These are phyloP conservation scores for Hanleya hanleyi DNA, from an alignment of 2,888 invertebrate species.

Conservation along the genomic window DNA sequence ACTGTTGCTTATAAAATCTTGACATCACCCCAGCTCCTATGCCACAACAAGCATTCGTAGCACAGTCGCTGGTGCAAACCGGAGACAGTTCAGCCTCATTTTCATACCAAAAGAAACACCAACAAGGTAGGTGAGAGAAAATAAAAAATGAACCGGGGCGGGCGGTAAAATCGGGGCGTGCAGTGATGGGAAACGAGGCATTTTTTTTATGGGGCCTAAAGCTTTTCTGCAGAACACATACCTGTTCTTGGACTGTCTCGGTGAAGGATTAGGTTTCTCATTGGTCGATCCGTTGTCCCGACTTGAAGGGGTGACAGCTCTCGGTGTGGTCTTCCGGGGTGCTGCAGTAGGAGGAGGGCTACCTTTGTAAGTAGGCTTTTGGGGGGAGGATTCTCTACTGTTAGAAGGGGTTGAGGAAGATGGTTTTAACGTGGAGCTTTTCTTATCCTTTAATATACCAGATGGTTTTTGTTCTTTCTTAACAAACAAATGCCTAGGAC, in stretches of 20 bases:
- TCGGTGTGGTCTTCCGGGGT: conserved; percentile 36
- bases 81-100: too few species aligned
- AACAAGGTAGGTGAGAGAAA: too few species aligned
- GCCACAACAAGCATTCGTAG: too few species aligned
- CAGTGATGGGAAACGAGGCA: too few species aligned
- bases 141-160: too few species aligned
- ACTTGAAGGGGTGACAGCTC: conserved; percentile 59
- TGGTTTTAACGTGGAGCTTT: conserved; percentile 2
- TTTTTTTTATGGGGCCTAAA: too few species aligned
- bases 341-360: conserved; percentile 63
- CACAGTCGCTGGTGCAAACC: too few species aligned
- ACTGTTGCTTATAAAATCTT: too few species aligned
- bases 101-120: too few species aligned
- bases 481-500: too few species aligned
- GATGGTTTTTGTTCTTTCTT: conserved; percentile 36
- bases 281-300: conserved; percentile 19
- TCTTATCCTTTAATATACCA: conserved; percentile 23
- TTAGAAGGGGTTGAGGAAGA: conserved; percentile 4
- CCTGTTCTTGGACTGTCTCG: not conserved
- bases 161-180: too few species aligned
- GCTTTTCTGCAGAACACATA: not conserved
- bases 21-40: too few species aligned
- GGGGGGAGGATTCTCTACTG: conserved; percentile 15
- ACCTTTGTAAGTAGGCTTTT: conserved; percentile 61
- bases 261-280: not conserved